A percentile compares a stretch with the other conserved stretches of the same genome.
Evolutionary conservation across 2,797 vertebrate genomes (phyloP).

Genomic region (Lerista edwardsae): DNA sequence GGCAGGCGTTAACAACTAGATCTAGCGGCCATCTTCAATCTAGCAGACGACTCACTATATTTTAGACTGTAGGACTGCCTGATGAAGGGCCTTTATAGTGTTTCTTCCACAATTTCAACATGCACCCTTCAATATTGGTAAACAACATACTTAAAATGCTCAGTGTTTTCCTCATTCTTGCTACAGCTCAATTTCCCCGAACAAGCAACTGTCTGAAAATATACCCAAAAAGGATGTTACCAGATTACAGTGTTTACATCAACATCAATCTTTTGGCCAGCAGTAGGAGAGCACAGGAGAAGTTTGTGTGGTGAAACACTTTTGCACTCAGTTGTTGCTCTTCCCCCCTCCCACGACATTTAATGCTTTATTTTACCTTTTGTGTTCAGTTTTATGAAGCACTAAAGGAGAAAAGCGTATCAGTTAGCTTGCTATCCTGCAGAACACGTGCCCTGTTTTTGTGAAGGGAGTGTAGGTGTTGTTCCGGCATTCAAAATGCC

Average conservation of each 20-base stretch:
- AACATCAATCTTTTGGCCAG: background rate
- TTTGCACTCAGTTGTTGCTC: too few species aligned
- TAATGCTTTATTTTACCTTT: background rate
- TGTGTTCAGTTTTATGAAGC: constrained; percentile 15
- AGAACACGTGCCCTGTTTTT: background rate
- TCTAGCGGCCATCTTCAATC: background rate
- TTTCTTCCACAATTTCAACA: background rate
- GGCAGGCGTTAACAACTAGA: background rate
- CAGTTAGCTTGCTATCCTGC: background rate
- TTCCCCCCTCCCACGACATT: too few species aligned
- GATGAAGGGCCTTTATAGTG: background rate
- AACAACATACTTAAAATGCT: background rate
- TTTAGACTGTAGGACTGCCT: background rate
- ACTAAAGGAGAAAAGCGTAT: rapidly evolving
- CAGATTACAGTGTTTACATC: background rate
- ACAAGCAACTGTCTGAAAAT: background rate
- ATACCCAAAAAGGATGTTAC: background rate
- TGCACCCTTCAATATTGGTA: background rate
- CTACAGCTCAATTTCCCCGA: background rate
- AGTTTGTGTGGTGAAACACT: too few species aligned
- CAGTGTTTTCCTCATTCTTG: background rate
- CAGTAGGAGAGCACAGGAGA: background rate
- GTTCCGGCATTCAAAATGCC: background rate
- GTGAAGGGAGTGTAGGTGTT: background rate
- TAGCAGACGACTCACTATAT: background rate